Evolutionary conservation across 2,888 invertebrate genomes (phyloP), one percentile per base, ranked within the genome.

Genomic region (Thumatha senex): DNA sequence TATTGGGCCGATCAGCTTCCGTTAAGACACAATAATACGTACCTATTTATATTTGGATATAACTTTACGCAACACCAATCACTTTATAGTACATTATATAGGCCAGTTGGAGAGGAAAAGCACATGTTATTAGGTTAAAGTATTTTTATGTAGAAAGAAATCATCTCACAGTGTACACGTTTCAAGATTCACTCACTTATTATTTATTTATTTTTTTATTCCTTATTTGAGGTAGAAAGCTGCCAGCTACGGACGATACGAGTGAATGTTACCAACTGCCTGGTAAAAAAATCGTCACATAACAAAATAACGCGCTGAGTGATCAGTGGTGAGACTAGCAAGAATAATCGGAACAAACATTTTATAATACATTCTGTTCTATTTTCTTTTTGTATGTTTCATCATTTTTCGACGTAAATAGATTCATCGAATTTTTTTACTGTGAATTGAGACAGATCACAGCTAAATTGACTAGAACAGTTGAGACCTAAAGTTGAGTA

Each of bases 271-370:
- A 65, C 76, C 58, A 75, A 84, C 81, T 81, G 78, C 53, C 81
- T 81, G 78, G 53, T 77, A 72, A 67, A 80, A 65, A 76, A 77
- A 69, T 79, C 63, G 78, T 80, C 78, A 74, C 78, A 74, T 70
- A 70, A 65, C 67, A 53, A 65, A 62, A 65, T 64, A 58, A 64
- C 53, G 65, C 62, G 63, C 53, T 59, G 61, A 56, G 54, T 60
- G 62, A 61, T 61, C 65, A 70, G 63, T 72, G 70, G 67, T 73
- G 70, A 67, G 58, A 63, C 66, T 56, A 56, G 45, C 31, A 39
- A 48, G 41, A 39, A 24, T 9, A 35, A 24, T 40, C 24, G 15
- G 36, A 36, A 38, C 46, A 46, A 46, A 33, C 34, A 39, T n/a
- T 10, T 3, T 9, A 9, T 36, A 14, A 36, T 14, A 15, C 2